Percentiles rank a stretch among this genome's conserved stretches.
phyloP scores from a whole-genome alignment of 2,888 invertebrate species.

The Mesorhabditis spiculigera region DNA sequence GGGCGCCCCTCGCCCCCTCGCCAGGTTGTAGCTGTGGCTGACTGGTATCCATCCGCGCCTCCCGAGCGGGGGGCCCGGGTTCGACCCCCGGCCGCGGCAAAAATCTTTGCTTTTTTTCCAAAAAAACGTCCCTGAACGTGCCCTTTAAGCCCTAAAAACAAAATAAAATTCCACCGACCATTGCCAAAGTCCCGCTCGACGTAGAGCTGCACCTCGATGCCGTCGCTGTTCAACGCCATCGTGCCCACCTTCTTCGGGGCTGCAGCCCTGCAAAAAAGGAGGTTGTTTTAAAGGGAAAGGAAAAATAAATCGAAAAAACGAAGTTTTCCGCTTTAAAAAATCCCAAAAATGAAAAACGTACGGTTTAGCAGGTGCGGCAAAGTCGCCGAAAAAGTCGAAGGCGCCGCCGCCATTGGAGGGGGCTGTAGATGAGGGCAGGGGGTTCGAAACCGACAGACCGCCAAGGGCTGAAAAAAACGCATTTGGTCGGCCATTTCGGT shows the following conservation, averaged over 20 bases:
- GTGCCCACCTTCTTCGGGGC: conserved; percentile 17
- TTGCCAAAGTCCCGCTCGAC: conserved; percentile 34
- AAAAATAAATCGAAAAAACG: not conserved
- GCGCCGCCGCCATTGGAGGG: conserved; percentile 10
- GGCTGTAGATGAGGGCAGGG: conserved; percentile 4
- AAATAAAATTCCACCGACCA: too few relatives aligned
- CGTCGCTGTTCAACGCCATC: conserved; percentile 46
- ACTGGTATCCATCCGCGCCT: too few relatives aligned
- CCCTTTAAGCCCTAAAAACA: too few relatives aligned
- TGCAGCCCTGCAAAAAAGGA: conserved; percentile 6
- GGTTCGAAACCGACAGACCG: conserved; percentile 14
- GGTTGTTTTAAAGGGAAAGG: not conserved
- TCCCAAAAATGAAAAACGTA: not conserved
- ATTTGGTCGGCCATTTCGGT: too few relatives aligned
- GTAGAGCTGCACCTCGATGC: conserved; percentile 49
- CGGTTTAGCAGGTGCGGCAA: not conserved
- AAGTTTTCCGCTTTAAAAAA: too few relatives aligned
- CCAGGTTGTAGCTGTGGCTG: too few relatives aligned
- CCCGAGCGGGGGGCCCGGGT: too few relatives aligned
- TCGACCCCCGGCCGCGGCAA: too few relatives aligned
- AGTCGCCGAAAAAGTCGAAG: conserved; percentile 29
- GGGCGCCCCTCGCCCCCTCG: too few relatives aligned
- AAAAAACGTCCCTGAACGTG: too few relatives aligned
- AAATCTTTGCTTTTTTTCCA: too few relatives aligned
- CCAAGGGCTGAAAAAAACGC: too few relatives aligned